Percentiles rank a stretch among this genome's conserved stretches.
These are phyloP conservation scores for Oryzias celebensis DNA, from an alignment of 2,113 vertebrate species.

Conservation along the genomic window DNA sequence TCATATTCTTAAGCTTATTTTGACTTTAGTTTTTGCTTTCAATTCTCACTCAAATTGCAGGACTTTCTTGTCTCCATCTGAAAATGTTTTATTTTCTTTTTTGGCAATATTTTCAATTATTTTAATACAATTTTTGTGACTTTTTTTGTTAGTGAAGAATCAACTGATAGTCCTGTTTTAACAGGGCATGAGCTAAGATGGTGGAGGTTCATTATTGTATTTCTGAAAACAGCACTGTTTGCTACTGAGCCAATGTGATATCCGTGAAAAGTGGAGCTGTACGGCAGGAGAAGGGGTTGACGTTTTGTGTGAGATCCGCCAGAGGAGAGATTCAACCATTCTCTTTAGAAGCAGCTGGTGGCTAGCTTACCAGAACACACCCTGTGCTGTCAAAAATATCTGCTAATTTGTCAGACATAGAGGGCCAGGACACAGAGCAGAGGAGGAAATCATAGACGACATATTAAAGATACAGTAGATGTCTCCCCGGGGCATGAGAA, in stretches of 20 bases:
- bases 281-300: neutral
- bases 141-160: too few species aligned
- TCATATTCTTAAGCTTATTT: neutral
- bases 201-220: neutral
- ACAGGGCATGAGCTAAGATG: too few species aligned
- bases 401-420: neutral
- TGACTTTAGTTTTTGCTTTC: neutral
- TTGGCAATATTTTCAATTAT: neutral
- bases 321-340: neutral
- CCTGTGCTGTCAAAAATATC: neutral
- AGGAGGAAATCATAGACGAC: neutral
- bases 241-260: neutral
- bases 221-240: neutral
- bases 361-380: neutral
- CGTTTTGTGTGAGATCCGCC: conserved; percentile 4
- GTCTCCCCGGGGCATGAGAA: neutral
- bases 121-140: neutral
- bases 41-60: neutral
- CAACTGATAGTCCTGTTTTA: too few species aligned
- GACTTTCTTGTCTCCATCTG: neutral
- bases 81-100: neutral
- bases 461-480: neutral
- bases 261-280: neutral
- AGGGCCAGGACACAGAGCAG: neutral
- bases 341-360: neutral